Base-by-base conservation (phyloP, 2,888 invertebrate species). In the Mythimna vitellina region DNA sequence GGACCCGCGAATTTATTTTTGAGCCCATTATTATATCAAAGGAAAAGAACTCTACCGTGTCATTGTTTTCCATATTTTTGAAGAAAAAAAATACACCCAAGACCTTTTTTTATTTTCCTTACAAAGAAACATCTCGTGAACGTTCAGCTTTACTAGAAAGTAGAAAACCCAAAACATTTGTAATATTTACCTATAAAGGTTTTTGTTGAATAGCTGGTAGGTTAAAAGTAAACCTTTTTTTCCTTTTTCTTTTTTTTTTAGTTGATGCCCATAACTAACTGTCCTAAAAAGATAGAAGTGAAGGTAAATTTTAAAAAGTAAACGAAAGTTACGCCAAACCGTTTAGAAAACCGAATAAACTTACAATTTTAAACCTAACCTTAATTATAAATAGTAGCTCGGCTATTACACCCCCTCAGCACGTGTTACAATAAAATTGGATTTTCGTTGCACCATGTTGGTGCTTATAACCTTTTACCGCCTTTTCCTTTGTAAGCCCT, bases 381-480 rank as follows among this genome's bases (percentile, higher is more conserved):
- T 38, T 73, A 72, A 73, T 73, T 65, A 56, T 72, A 70, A 78
- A 68, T 69, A 62, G 62, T 66, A 54, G 65, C 60, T 72, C 49
- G 25, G n/a, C 51, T 65, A 78, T 78, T 63, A 72, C 38, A 78
- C 67, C 75, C 42, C 81, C 75, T 80, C 64, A 70, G 76, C 68
- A 68, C 38, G 8, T 56, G 29, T 61, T 62, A 65, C 7, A 58
- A 73, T 81, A 90, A 76, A 84, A 85, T 80, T 78, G 75, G 76
- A 83, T 86, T 87, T 89, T 81, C 63, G 80, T 81, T 79, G 81
- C 79, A 73, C 67, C 67, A 58, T 78, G 76, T 73, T 68, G 87
- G 80, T 82, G 68, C 81, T 88, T 90, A 82, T 79, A 84, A 86
- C 88, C 87, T 90, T 92, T 89, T 88, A 77, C 80, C 74, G 84